Base-by-base conservation (phyloP, 1,140 invertebrate species). In the Magallana gigas region DNA sequence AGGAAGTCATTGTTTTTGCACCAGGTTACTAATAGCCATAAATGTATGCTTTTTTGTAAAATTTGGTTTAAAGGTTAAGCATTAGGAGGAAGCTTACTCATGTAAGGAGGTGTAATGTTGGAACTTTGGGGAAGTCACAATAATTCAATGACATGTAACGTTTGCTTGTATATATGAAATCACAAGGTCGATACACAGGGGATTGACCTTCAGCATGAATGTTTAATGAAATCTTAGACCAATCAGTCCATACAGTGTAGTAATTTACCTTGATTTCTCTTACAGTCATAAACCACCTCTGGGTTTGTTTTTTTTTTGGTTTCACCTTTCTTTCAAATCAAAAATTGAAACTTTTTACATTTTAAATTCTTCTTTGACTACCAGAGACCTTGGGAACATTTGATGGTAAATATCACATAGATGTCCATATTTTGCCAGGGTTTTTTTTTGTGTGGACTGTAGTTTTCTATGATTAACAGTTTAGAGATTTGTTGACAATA, bases 381-480 rank as follows among this genome's bases (percentile, higher is more conserved):
- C 12, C 83, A 84, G 83, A 84, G 59, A 29, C 18, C 83, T 9
- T 84, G 83, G 83, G 83, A 84, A 14, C 57, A 18, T 48, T 62
- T 84, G 83, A 36, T 84, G 83, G 83, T 84, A 84, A 84, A 60
- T 84, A 84, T 84, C n/a, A 57, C 18, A 1, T 58, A 83, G 18
- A 29, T 29, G 23, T 29, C 23, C 2, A 9, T 57, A 1, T 57
- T 57, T 83, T 18, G 16, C 48, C 18, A 83, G n/a, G 48, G 14
- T 16, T 16, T 83, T 16, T n/a, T 58, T 56, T 23, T 83, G 8
- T 48, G 36, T 81, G 76, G 16, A 29, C 48, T 16, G 8, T 29
- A 23, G 18, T 11, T 14, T 83, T 83, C 36, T 8, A 83, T 83
- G n/a, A 8, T 18, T 14, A 14, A 18, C 11, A 14, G 6, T 58